Percentiles rank a stretch among this genome's conserved stretches.
Conservation (phyloP, 2,113 vertebrate genomes). For the Pituophis catenifer region DNA sequence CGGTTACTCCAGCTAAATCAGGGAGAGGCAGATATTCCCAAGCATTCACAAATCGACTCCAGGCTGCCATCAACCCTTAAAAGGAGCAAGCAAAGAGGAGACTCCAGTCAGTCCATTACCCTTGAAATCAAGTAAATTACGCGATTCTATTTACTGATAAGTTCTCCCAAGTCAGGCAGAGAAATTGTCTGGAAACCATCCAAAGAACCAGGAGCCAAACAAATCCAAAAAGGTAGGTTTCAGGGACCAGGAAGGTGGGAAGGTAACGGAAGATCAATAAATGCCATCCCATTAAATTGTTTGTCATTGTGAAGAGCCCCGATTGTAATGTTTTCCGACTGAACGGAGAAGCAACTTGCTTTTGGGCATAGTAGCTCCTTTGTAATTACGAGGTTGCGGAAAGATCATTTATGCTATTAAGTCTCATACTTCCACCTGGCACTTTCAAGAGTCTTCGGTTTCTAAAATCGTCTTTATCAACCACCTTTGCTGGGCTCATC, state of each 20-base stretch:
- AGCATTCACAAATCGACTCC: neutral
- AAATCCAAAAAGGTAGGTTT: neutral
- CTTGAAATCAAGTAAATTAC: neutral
- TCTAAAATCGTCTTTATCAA: neutral
- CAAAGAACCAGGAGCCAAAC: neutral
- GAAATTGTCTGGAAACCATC: neutral
- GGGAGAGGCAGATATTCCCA: neutral
- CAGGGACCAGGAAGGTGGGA: neutral
- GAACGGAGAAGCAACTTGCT: neutral
- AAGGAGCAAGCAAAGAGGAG: neutral
- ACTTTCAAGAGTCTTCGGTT: neutral
- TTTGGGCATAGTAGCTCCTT: neutral
- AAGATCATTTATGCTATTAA: neutral
- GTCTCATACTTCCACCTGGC: neutral
- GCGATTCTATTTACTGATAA: neutral
- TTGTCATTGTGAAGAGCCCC: neutral
- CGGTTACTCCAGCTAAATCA: neutral
- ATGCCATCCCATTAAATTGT: neutral
- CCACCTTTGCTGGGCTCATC: neutral
- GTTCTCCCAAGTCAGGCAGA: neutral
- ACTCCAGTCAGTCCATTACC: neutral
- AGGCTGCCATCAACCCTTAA: neutral
- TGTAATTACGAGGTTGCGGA: neutral
- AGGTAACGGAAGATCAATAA: neutral
- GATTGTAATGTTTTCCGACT: neutral